Evolutionary conservation across 2,113 vertebrate species (phyloP).

Genomic region (Setophaga coronata): DNA sequence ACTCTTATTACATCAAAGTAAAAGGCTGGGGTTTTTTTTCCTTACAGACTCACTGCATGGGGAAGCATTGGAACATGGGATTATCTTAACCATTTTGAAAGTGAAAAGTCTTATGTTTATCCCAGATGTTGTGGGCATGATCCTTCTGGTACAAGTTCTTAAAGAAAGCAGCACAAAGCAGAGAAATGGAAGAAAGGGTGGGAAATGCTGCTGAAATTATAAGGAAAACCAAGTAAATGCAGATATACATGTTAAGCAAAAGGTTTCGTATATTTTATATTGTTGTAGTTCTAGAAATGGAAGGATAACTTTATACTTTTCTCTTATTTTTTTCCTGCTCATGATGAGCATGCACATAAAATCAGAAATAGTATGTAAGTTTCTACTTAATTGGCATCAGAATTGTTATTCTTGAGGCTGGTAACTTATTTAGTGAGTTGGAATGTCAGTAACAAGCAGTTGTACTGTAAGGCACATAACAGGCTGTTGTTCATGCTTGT

Average conservation of each 20-base stretch:
- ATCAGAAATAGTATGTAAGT: not conserved
- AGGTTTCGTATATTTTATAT: not conserved
- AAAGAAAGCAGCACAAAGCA: not conserved
- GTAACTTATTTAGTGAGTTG: not conserved
- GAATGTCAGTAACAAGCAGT: not conserved
- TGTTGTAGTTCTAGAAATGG: not conserved
- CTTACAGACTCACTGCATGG: rapidly evolving
- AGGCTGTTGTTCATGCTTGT: not conserved
- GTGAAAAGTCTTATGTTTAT: not conserved
- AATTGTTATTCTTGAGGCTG: not conserved
- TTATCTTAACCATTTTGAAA: not conserved
- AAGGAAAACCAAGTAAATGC: not conserved
- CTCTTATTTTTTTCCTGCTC: not conserved
- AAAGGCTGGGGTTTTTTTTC: not conserved
- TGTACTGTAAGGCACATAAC: not conserved
- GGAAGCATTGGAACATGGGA: not conserved
- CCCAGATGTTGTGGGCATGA: not conserved
- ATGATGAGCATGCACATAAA: not conserved
- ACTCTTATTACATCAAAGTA: not conserved
- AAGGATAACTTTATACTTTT: not conserved
- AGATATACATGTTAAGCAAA: not conserved
- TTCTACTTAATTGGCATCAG: not conserved
- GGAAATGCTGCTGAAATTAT: not conserved
- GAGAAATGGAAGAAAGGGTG: not conserved
- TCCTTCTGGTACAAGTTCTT: not conserved